A percentile compares a stretch with the other conserved stretches of the same genome.
Evolutionary conservation across 2,888 invertebrate genomes (phyloP).

Genomic region (Thysanoteuthis rhombus): DNA sequence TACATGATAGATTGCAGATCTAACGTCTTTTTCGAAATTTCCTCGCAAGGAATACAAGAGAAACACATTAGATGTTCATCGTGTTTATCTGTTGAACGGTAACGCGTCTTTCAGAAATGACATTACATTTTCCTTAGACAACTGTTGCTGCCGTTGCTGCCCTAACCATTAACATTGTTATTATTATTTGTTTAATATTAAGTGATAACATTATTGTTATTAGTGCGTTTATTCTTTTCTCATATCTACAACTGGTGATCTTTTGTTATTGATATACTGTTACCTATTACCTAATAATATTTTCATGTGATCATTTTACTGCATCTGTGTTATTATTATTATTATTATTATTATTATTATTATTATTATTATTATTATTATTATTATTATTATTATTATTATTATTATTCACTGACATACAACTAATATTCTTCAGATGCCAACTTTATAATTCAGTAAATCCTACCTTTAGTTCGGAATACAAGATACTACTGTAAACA

Average conservation of each 20-base stretch:
- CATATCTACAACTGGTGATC: neutral
- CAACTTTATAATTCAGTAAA: neutral
- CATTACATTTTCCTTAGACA: neutral
- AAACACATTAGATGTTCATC: neutral
- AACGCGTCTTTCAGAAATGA: neutral
- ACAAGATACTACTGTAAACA: neutral
- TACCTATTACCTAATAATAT: neutral
- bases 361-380: neutral
- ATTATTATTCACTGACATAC: neutral
- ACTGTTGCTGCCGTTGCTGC: neutral
- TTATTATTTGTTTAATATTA: neutral
- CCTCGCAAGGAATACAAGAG: neutral
- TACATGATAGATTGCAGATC: neutral
- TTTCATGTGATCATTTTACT: neutral
- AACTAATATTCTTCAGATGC: neutral
- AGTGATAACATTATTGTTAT: neutral
- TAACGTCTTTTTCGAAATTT: neutral
- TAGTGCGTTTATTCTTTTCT: neutral
- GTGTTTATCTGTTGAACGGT: neutral
- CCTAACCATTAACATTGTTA: neutral
- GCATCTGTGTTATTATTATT: too few species aligned
- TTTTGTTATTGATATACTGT: neutral
- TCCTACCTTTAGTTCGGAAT: neutral
- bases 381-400: neutral
- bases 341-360: neutral